Percentiles rank a stretch among this genome's conserved stretches.
phyloP scores from a whole-genome alignment of 2,888 invertebrate genomes.

The Rhamnusium bicolor region DNA sequence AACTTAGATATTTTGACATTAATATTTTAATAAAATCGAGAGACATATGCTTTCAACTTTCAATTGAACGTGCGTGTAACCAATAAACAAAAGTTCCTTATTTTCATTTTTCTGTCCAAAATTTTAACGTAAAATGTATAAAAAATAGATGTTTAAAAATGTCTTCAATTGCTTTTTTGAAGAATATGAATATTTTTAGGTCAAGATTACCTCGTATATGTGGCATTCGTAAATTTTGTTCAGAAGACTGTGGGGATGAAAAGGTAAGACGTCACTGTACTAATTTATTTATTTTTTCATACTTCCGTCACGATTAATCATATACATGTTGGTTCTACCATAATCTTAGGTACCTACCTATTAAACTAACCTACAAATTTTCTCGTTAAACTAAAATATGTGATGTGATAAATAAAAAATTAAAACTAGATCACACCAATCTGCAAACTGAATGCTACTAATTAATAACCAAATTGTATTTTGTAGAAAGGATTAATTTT shows the following conservation, averaged over 20 bases:
- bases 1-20: neutral
- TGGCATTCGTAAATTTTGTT: constrained; percentile 48
- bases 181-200: constrained; percentile 50
- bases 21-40: constrained; percentile 12
- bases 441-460: no score
- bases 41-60: constrained; percentile 27
- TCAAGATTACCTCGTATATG: constrained; percentile 47
- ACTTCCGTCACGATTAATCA: no score
- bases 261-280: constrained; percentile 44
- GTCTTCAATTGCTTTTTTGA: constrained; percentile 49
- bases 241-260: constrained; percentile 53
- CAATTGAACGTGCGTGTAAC: constrained; percentile 43
- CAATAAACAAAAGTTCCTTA: constrained; percentile 46
- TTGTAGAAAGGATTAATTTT: constrained; percentile 74
- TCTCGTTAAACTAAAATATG: no score
- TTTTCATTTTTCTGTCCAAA: constrained; percentile 53
- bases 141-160: constrained; percentile 47
- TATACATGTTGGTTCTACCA: no score
- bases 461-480: constrained; percentile 10
- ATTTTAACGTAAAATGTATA: constrained; percentile 54
- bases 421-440: no score
- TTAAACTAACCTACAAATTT: no score
- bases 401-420: no score
- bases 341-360: no score
- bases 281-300: no score